Conservation (phyloP, 2,888 invertebrate genomes). For the Erebia epiphron region DNA sequence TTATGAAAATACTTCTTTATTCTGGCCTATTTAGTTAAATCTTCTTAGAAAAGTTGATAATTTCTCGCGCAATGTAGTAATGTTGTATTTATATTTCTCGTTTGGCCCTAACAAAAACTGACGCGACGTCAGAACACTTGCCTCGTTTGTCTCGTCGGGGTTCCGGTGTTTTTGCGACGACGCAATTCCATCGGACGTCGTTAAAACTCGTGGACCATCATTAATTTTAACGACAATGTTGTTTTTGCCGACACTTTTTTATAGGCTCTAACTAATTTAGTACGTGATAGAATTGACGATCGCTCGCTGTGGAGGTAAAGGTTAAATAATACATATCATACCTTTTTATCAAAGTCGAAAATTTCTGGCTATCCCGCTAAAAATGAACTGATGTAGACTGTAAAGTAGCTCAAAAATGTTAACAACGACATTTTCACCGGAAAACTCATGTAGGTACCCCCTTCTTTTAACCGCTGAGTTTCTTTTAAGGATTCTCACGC, state of each 20-base stretch:
- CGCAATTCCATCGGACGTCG: conserved; percentile 11
- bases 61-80: not conserved
- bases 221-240: conserved; percentile 12
- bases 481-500: too few relatives aligned
- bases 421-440: too few relatives aligned
- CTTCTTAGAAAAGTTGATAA: not conserved
- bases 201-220: conserved; percentile 10
- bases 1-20: not conserved
- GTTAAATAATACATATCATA: too few relatives aligned
- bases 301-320: not conserved
- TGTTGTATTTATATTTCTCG: conserved; percentile 8
- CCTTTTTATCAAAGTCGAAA: not conserved
- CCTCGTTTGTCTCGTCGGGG: conserved; percentile 41
- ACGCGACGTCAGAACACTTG: conserved; percentile 23
- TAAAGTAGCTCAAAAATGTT: too few relatives aligned
- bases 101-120: conserved; percentile 21
- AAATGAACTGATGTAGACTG: too few relatives aligned
- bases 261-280: not conserved
- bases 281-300: not conserved
- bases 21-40: not conserved
- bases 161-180: conserved; percentile 40
- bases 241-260: conserved; percentile 10
- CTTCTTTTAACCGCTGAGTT: too few relatives aligned
- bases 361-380: not conserved
- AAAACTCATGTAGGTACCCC: too few relatives aligned